Conservation (phyloP, 2,888 invertebrate genomes). For the Habrosyne pyritoides region DNA sequence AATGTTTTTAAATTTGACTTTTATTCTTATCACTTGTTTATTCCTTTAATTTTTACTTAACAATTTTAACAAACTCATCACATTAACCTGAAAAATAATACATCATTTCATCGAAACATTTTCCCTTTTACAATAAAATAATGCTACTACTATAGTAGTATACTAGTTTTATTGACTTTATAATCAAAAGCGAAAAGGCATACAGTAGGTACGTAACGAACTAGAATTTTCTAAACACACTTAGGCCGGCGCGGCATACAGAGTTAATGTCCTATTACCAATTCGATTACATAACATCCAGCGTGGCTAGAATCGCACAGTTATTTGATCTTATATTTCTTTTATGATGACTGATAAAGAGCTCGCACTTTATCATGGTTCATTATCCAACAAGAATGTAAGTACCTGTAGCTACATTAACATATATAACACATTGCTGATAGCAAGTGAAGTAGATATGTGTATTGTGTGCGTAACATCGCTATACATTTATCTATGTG, state of each 20-base stretch:
- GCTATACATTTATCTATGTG: too few relatives aligned
- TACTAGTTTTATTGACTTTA: background rate
- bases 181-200: background rate
- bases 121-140: too few relatives aligned
- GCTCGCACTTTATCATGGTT: slow-evolving; percentile 27
- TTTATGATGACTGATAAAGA: slow-evolving; percentile 27
- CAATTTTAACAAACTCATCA: too few relatives aligned
- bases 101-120: too few relatives aligned
- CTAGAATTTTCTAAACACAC: background rate
- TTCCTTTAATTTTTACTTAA: background rate
- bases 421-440: too few relatives aligned
- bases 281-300: slow-evolving; percentile 25
- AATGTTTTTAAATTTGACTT: slow-evolving; percentile 47
- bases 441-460: background rate
- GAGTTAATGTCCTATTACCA: background rate
- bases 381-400: slow-evolving; percentile 33
- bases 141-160: too few relatives aligned
- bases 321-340: background rate
- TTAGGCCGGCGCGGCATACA: background rate
- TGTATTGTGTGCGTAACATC: slow-evolving; percentile 5
- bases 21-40: slow-evolving; percentile 20
- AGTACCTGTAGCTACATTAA: too few relatives aligned
- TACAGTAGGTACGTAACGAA: background rate
- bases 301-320: slow-evolving; percentile 12
- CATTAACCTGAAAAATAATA: too few relatives aligned